Conservation (phyloP, 2,797 vertebrate species). For the Platyrinchus mystaceus region DNA sequence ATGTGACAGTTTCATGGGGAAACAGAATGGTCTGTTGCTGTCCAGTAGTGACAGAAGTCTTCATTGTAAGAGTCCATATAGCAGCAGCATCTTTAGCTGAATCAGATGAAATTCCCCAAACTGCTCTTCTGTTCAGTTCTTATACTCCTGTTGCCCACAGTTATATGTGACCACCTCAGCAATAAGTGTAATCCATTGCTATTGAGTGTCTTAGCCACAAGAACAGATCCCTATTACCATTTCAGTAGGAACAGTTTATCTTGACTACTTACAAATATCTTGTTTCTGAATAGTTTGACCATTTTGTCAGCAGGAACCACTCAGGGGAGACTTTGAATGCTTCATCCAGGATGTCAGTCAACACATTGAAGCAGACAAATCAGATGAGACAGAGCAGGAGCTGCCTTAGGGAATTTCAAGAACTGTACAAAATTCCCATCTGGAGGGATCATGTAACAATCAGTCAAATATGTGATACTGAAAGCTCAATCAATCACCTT, state of each 20-base stretch:
- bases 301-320: background rate
- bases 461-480: background rate
- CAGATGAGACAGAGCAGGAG: background rate
- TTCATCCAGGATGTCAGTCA: background rate
- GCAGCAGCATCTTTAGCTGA: background rate
- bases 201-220: background rate
- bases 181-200: background rate
- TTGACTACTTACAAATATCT: background rate
- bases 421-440: background rate
- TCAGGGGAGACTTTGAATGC: background rate
- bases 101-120: background rate
- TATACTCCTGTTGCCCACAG: fast-evolving
- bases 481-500: background rate
- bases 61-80: background rate
- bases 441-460: background rate
- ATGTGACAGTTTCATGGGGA: background rate
- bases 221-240: background rate
- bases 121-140: background rate
- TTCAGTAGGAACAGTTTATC: background rate
- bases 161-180: background rate
- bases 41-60: background rate
- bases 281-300: background rate
- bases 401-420: background rate
- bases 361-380: background rate
- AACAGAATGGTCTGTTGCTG: background rate